Evolutionary conservation across 2,113 vertebrate genomes (phyloP).

Genomic region (Pachyramphus minor): DNA sequence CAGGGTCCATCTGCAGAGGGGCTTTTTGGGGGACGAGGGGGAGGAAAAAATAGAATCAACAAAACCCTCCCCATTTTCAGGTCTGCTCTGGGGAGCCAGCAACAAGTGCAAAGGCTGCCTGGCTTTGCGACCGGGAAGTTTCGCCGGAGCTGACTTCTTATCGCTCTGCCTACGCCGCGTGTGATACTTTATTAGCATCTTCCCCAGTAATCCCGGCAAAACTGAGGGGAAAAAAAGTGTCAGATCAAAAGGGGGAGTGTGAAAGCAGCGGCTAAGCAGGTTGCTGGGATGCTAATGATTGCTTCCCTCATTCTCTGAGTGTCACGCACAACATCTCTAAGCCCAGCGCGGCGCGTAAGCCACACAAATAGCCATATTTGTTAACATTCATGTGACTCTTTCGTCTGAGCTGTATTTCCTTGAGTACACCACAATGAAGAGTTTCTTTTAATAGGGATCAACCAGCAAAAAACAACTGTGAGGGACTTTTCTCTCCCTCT

Average conservation of each 20-base stretch:
- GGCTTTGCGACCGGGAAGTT: constrained; percentile 27
- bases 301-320: constrained; percentile 72
- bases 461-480: constrained; percentile 63
- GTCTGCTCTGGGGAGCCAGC: not conserved
- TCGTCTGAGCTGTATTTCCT: constrained; percentile 66
- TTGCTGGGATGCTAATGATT: constrained; percentile 74
- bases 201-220: constrained; percentile 48
- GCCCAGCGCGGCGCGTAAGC: constrained; percentile 54
- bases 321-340: constrained; percentile 71
- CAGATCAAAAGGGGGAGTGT: constrained; percentile 66
- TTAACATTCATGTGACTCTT: constrained; percentile 65
- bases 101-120: constrained; percentile 49
- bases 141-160: constrained; percentile 48
- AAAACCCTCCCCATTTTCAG: not conserved
- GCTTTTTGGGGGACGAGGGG: not conserved
- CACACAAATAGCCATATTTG: constrained; percentile 75
- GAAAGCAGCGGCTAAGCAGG: constrained; percentile 68
- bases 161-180: constrained; percentile 32
- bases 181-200: constrained; percentile 67
- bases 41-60: not conserved
- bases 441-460: constrained; percentile 73
- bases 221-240: constrained; percentile 48
- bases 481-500: constrained; percentile 67
- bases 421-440: constrained; percentile 67
- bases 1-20: not conserved